Conservation (phyloP, 2,797 vertebrate species). For the Lophius americanus region DNA sequence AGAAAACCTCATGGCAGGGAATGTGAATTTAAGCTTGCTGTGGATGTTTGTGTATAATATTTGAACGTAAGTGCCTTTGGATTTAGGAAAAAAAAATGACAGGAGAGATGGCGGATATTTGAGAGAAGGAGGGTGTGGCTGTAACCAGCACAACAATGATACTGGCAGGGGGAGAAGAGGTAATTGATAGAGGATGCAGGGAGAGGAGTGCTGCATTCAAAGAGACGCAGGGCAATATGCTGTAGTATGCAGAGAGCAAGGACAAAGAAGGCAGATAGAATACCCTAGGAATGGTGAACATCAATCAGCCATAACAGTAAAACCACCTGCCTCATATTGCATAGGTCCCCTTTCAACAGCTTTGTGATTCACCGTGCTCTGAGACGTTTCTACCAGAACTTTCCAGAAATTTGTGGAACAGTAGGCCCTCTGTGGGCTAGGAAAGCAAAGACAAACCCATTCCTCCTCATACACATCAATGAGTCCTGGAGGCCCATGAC, state of each 20-base stretch:
- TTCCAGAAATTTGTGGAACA: too few species aligned
- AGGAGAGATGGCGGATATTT: slow-evolving; percentile 18
- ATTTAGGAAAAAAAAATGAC: neutral
- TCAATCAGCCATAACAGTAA: too few species aligned
- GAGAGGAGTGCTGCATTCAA: slow-evolving; percentile 16
- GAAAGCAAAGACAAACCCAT: too few species aligned
- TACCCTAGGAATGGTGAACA: neutral
- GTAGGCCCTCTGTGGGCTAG: too few species aligned
- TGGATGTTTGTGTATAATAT: slow-evolving; percentile 14
- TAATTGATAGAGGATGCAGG: slow-evolving; percentile 27
- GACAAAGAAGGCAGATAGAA: neutral
- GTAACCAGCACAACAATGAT: slow-evolving; percentile 27
- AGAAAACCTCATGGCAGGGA: slow-evolving; percentile 10
- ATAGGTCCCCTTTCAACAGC: too few species aligned
- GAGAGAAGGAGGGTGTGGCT: slow-evolving; percentile 15
- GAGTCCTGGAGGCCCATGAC: too few species aligned
- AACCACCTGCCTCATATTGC: too few species aligned
- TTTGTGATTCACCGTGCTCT: too few species aligned
- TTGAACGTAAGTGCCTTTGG: neutral
- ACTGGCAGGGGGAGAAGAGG: slow-evolving; percentile 4
- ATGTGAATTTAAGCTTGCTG: slow-evolving; percentile 8
- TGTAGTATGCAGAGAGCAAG: slow-evolving; percentile 6
- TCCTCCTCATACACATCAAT: too few species aligned
- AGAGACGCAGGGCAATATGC: slow-evolving; percentile 8
- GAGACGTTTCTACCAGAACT: too few species aligned